phyloP scores from a whole-genome alignment of 2,113 vertebrate genomes.

The Phyllostomus discolor region DNA sequence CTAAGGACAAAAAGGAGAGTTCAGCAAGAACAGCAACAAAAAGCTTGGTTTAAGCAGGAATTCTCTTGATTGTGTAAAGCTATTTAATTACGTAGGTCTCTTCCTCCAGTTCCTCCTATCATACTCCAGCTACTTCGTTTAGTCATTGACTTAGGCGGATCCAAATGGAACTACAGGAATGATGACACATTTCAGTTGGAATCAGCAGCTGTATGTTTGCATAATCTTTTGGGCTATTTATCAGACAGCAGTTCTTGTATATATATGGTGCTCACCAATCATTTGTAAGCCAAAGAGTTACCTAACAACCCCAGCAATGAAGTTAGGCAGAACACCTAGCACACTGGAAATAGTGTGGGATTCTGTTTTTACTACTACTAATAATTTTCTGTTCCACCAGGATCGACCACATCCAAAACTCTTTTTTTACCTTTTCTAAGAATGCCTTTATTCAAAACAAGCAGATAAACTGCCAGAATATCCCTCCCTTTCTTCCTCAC shows the following conservation, averaged over 20 bases:
- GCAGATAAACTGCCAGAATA: neutral
- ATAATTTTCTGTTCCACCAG: neutral
- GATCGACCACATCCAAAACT: neutral
- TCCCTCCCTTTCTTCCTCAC: neutral
- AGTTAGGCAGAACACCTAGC: neutral
- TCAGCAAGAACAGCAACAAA: neutral
- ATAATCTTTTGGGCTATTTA: slow-evolving; percentile 25
- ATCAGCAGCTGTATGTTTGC: neutral
- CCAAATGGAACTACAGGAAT: slow-evolving; percentile 17
- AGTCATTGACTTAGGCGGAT: neutral
- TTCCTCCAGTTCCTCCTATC: neutral
- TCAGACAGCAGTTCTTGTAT: neutral
- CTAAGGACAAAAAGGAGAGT: neutral
- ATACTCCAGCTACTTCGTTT: neutral
- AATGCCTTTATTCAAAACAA: neutral
- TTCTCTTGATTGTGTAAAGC: neutral
- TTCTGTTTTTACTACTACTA: neutral
- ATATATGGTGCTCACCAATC: neutral
- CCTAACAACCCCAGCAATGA: neutral
- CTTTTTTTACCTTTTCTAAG: neutral
- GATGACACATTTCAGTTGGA: neutral
- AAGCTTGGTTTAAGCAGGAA: neutral
- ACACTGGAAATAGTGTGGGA: neutral
- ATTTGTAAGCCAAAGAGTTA: neutral
- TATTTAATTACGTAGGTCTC: neutral